Evolutionary conservation across 2,888 invertebrate genomes (phyloP), one percentile per base, ranked within the genome.

Genomic region (Automeris io): DNA sequence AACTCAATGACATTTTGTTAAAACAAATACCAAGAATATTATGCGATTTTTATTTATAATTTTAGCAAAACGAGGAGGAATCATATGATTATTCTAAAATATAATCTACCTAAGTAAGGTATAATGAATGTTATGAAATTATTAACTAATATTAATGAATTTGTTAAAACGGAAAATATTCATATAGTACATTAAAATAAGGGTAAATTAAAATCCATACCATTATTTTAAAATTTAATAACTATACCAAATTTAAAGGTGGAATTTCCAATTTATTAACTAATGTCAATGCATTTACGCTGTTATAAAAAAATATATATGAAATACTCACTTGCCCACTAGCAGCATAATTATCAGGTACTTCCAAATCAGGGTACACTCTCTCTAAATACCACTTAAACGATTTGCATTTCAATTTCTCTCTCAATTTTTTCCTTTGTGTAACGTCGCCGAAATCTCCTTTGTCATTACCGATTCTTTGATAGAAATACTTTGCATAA

Each of bases 381-480:
- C 93, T 97, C 65, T 96, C 94, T 70, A 99, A 88, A 79, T 96
- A 99, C 99, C 99, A 99, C 70, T 95, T 93, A 88, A 99, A 99
- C 33, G 92, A 91, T 78, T 98, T 97, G 86, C 99, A 99, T 9
- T 93, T 89, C 35, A 99, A 86, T 32, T 90, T 90, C 49, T 92
- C 83, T 49, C 99, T 89, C 45, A 99, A 85, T 38, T 90, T 85
- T 66, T 90, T 92, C 39, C 98, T 90, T 8, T 90, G 88, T 5
- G 91, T 89, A 3, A 99, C 91, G 78, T 99, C 95, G 1, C 98
- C 99, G 73, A 89, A 97, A 61, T 98, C 93, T 29, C 95, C 95
- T 83, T 93, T 91, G 57, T 95, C 92, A 75, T 93, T 91, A 45
- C 98, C 98, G 65, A 98, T 96, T 65, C 98, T 89, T 79, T 98